Percentiles rank a stretch among this genome's conserved stretches.
These are phyloP conservation scores for Atta texana DNA, from an alignment of 1,140 invertebrate species.

Conservation along the genomic window DNA sequence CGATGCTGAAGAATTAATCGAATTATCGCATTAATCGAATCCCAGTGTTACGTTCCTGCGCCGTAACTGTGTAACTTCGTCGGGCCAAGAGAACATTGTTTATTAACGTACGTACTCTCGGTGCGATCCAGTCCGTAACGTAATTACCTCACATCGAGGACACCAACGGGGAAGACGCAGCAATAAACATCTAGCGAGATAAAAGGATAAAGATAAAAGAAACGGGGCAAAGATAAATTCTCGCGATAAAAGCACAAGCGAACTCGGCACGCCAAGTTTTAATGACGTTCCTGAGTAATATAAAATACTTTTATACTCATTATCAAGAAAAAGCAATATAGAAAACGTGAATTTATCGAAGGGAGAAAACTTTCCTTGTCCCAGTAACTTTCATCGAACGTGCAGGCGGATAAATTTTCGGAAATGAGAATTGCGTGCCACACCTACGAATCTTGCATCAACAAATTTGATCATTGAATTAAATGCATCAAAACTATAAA, in stretches of 20 bases:
- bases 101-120: conserved; percentile 61
- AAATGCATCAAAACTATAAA: background rate
- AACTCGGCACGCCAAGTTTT: conserved; percentile 62
- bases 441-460: conserved; percentile 24
- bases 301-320: conserved; percentile 65
- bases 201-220: conserved; percentile 62
- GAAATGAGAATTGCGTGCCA: conserved; percentile 57
- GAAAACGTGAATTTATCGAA: conserved; percentile 60
- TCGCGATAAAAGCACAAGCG: conserved; percentile 57
- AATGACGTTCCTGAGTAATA: conserved; percentile 62
- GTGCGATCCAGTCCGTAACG: conserved; percentile 52
- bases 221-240: conserved; percentile 59
- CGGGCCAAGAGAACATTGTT: conserved; percentile 47
- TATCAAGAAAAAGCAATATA: conserved; percentile 57
- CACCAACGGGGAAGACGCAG: conserved; percentile 42
- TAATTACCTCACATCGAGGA: conserved; percentile 56
- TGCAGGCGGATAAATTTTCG: conserved; percentile 50
- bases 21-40: conserved; percentile 53
- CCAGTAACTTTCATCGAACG: conserved; percentile 58
- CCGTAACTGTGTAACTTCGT: conserved; percentile 46
- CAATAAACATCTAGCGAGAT: conserved; percentile 60
- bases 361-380: conserved; percentile 51
- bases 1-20: conserved; percentile 54
- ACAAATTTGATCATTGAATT: conserved; percentile 2
- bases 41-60: conserved; percentile 28